Evolutionary conservation across 2,797 vertebrate species (phyloP).

Genomic region (Eulemur mongoz): DNA sequence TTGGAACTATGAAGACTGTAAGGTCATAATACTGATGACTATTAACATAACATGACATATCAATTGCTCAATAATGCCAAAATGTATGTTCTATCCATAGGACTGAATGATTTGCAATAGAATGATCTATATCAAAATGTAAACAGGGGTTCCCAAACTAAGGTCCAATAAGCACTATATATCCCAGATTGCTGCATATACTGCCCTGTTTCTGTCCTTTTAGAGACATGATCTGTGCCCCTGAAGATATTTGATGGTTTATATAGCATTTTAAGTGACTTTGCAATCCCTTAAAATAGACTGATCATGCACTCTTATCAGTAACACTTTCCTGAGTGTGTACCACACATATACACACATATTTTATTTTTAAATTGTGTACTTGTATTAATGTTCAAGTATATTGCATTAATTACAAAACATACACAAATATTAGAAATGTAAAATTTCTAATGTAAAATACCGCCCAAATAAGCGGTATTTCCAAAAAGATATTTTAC

Average conservation of each 20-base stretch:
- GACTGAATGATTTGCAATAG: neutral
- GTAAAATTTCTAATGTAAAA: no score
- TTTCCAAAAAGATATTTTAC: conserved; percentile 32
- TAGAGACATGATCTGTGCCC: neutral
- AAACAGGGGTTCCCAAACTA: neutral
- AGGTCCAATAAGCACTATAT: neutral
- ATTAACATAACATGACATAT: neutral
- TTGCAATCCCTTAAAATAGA: neutral
- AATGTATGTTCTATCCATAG: neutral
- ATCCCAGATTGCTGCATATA: neutral
- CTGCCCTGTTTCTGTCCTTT: neutral
- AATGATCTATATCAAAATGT: neutral
- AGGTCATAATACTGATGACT: neutral
- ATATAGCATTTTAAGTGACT: neutral
- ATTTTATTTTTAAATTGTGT: neutral
- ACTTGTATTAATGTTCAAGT: neutral
- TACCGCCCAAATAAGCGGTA: conserved; percentile 11
- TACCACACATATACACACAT: neutral
- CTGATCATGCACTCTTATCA: neutral
- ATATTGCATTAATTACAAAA: neutral
- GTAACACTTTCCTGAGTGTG: neutral
- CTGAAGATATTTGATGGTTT: neutral
- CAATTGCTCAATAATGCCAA: neutral
- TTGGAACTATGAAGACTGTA: neutral
- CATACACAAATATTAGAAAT: neutral